Percentiles rank a stretch among this genome's conserved stretches.
Conservation (phyloP, 1,140 invertebrate species). For the Phenacoccus solenopsis region DNA sequence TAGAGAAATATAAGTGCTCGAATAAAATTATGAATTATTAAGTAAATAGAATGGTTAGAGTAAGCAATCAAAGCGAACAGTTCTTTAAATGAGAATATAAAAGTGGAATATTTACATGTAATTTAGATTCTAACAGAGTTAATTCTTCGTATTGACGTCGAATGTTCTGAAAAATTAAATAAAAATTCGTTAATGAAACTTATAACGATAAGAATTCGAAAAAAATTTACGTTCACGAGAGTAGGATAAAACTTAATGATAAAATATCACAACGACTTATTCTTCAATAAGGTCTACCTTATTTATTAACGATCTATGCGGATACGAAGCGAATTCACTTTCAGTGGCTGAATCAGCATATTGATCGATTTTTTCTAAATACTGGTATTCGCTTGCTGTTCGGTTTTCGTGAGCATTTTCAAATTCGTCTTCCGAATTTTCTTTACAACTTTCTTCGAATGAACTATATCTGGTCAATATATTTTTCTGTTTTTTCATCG, state of each 20-base stretch:
- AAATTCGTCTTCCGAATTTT: background rate
- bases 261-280: background rate
- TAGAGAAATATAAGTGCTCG: too few relatives aligned
- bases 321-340: conserved; percentile 5
- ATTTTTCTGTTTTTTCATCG: background rate
- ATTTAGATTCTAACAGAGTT: conserved; percentile 20
- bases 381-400: background rate
- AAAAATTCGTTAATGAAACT: background rate
- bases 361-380: background rate
- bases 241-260: too few relatives aligned
- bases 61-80: too few relatives aligned
- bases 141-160: conserved; percentile 25
- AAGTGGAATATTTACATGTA: conserved; percentile 23
- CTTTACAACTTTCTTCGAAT: background rate
- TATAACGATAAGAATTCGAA: too few relatives aligned
- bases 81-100: too few relatives aligned
- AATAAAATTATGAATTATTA: too few relatives aligned
- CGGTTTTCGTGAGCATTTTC: background rate
- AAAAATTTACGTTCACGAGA: too few relatives aligned
- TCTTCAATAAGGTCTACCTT: background rate
- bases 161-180: conserved; percentile 22
- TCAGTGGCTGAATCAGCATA: background rate
- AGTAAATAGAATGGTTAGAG: too few relatives aligned
- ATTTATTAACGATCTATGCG: background rate
- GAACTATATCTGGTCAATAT: background rate